Conservation (phyloP, 2,797 vertebrate genomes). For the Cyclura pinguis region DNA sequence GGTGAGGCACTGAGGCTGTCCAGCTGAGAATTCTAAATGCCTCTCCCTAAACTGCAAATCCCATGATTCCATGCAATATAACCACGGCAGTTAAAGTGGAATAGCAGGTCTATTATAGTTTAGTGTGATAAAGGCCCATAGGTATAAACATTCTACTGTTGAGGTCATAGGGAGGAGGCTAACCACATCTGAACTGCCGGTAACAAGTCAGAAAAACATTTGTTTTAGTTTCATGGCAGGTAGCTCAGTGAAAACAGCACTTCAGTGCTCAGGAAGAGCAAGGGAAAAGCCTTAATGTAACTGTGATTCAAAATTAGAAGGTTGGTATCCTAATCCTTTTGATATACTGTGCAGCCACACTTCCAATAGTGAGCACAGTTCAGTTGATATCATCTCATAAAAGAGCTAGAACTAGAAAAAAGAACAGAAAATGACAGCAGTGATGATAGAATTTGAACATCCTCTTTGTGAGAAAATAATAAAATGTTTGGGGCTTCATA, state of each 20-base stretch:
- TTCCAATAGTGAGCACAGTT: neutral
- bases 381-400: neutral
- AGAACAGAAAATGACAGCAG: neutral
- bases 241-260: neutral
- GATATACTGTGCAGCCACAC: neutral
- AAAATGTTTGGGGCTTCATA: neutral
- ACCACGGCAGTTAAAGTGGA: too few species aligned
- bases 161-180: neutral
- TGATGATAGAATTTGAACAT: neutral
- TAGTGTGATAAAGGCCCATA: neutral
- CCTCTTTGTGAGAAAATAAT: neutral
- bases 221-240: neutral
- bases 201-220: too few species aligned
- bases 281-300: neutral
- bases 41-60: too few species aligned
- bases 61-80: too few species aligned
- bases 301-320: neutral
- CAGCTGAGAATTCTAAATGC: too few species aligned
- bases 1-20: too few species aligned
- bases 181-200: neutral
- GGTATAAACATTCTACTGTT: neutral
- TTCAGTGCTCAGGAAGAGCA: neutral
- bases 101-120: too few species aligned
- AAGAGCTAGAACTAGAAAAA: neutral
- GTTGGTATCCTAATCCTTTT: neutral